Percentiles rank a stretch among this genome's conserved stretches.
These are phyloP conservation scores for Chamaetylas fuelleborni DNA, from an alignment of 2,113 vertebrate genomes.

Conservation along the genomic window DNA sequence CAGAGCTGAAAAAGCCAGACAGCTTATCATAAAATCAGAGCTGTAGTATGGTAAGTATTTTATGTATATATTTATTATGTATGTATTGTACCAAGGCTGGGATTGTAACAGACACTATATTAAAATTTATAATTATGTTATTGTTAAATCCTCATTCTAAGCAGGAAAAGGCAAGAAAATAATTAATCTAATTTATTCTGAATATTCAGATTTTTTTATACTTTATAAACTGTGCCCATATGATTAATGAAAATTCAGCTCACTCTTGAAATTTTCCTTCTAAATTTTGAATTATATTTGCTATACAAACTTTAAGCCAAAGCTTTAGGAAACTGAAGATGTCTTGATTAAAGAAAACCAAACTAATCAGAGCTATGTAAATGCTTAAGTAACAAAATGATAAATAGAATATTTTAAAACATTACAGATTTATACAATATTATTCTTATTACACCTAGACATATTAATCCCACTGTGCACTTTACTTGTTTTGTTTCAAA, in stretches of 20 bases:
- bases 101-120: not conserved
- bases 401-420: not conserved
- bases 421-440: not conserved
- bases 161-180: not conserved
- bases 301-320: not conserved
- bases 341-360: not conserved
- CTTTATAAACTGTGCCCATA: not conserved
- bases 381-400: not conserved
- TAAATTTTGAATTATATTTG: not conserved
- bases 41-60: not conserved
- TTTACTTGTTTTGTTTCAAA: not conserved
- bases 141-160: not conserved
- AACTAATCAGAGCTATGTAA: not conserved
- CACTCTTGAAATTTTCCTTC: not conserved
- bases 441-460: not conserved
- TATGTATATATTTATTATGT: slow-evolving; percentile 8
- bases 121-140: not conserved
- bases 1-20: slow-evolving; percentile 4
- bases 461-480: not conserved
- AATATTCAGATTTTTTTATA: not conserved
- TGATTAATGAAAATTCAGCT: not conserved
- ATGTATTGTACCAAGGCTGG: not conserved
- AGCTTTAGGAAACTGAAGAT: not conserved
- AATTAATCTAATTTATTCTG: not conserved
- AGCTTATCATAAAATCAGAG: slow-evolving; percentile 33